Conservation (phyloP, 2,888 invertebrate genomes). For the Pterobdella sp. region DNA sequence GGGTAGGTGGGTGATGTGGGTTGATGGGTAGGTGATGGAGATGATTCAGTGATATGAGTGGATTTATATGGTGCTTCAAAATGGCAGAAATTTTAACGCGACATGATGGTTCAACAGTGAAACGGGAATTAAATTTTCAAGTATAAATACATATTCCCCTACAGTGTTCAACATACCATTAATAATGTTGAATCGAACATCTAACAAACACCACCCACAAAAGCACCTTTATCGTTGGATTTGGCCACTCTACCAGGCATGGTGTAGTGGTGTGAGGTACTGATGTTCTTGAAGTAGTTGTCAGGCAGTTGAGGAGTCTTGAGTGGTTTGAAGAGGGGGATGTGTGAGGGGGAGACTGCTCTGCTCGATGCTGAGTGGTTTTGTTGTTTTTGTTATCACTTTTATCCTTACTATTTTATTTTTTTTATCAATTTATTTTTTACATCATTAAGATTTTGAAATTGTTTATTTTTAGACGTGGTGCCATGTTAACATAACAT, state of each 20-base stretch:
- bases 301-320: conserved; percentile 5
- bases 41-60: background rate
- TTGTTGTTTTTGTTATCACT: background rate
- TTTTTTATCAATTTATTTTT: background rate
- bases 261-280: background rate
- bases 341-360: background rate
- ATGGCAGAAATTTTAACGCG: background rate
- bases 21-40: background rate
- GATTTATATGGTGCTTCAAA: background rate
- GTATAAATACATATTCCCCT: too few relatives aligned
- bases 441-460: too few relatives aligned
- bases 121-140: background rate
- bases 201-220: background rate
- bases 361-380: conserved; percentile 13
- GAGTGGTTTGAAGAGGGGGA: background rate
- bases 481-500: too few relatives aligned
- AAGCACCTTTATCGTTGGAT: background rate
- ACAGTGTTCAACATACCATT: too few relatives aligned
- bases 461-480: too few relatives aligned
- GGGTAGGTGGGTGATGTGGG: too few relatives aligned
- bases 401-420: too few relatives aligned
- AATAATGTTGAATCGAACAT: too few relatives aligned
- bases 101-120: background rate
- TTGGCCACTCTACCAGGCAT: background rate
- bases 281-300: background rate